Evolutionary conservation across 2,797 vertebrate species (phyloP).

Genomic region (Diglossa cyanea): DNA sequence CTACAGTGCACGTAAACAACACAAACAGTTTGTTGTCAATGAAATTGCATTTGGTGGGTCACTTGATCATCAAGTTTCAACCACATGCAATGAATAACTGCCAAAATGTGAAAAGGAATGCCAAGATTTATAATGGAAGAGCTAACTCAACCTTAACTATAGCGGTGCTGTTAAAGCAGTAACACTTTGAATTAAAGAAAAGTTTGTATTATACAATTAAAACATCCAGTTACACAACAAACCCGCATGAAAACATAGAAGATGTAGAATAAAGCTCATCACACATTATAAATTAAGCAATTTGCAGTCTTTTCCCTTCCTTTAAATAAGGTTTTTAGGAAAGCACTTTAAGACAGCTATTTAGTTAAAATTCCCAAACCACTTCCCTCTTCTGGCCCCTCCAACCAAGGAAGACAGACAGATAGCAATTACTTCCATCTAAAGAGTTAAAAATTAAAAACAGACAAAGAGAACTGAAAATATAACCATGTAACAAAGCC

Average conservation of each 20-base stretch:
- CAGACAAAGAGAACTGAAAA: not conserved
- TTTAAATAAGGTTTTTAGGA: not conserved
- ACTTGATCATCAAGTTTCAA: constrained; percentile 58
- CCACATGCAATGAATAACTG: constrained; percentile 65
- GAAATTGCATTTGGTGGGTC: constrained; percentile 55
- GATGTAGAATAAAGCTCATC: not conserved
- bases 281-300: not conserved
- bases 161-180: constrained; percentile 58
- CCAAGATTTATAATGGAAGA: constrained; percentile 74
- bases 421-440: not conserved
- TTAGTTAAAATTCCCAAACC: constrained; percentile 3
- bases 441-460: not conserved
- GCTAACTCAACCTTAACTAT: constrained; percentile 77
- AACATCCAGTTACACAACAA: constrained; percentile 4
- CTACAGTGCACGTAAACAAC: constrained; percentile 65
- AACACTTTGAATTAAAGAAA: constrained; percentile 42
- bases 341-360: not conserved
- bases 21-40: constrained; percentile 58
- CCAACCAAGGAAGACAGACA: not conserved
- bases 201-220: constrained; percentile 14
- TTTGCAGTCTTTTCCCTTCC: not conserved
- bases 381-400: constrained; percentile 13
- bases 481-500: not conserved
- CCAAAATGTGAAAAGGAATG: constrained; percentile 56
- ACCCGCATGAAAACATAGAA: not conserved